These are phyloP conservation scores for Trematomus loennbergii DNA, from an alignment of 2,113 vertebrate genomes.

Conservation along the genomic window DNA sequence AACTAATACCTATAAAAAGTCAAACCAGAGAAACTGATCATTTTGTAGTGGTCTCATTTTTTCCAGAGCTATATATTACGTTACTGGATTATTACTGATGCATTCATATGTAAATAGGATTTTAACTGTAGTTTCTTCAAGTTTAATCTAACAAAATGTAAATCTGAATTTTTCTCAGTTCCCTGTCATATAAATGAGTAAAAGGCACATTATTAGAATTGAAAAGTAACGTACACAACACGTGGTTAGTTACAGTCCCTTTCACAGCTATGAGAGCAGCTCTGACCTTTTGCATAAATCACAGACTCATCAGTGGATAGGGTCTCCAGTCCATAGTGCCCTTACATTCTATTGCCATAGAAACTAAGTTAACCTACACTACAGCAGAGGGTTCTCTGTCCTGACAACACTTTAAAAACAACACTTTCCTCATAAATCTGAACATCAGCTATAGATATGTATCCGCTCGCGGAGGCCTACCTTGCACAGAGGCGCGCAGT, in stretches of 20 bases:
- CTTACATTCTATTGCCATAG: no score
- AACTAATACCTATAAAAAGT: no score
- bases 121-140: no score
- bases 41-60: no score
- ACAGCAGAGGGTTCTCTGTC: neutral
- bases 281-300: neutral
- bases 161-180: no score
- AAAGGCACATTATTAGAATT: neutral
- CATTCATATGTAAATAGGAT: neutral
- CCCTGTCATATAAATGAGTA: no score
- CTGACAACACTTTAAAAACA: no score
- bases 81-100: neutral
- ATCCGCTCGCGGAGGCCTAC: slow-evolving; percentile 36
- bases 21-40: no score
- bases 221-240: no score
- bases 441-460: neutral
- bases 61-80: neutral
- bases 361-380: no score
- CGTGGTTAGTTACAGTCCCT: neutral
- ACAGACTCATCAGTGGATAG: neutral
- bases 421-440: neutral
- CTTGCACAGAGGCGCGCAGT: neutral
- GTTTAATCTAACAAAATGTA: neutral
- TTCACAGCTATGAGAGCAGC: neutral
- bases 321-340: neutral